Percentiles rank a stretch among this genome's conserved stretches.
Evolutionary conservation across 1,140 invertebrate genomes (phyloP).

Genomic region (Scaptomyza hsui): DNA sequence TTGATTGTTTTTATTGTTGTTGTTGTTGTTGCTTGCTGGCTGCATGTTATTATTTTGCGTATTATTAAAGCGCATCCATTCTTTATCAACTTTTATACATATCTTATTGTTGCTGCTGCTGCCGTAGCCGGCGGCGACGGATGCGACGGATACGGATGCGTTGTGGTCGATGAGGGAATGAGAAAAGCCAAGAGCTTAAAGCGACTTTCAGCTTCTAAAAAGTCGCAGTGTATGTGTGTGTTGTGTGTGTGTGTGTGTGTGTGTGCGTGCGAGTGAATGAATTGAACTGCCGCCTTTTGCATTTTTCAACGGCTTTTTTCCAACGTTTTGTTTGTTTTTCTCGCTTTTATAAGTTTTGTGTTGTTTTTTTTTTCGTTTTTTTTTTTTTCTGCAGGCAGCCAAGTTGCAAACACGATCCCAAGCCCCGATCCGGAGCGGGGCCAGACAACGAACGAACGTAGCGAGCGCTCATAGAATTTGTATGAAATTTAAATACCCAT

Average conservation of each 20-base stretch:
- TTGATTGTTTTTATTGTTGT: conserved; percentile 63
- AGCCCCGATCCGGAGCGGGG: conserved; percentile 5
- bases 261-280: conserved; percentile 52
- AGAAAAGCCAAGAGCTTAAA: conserved; percentile 50
- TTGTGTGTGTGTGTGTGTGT: conserved; percentile 4
- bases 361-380: conserved; percentile 4
- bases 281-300: conserved; percentile 67
- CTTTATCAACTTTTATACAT: conserved; percentile 67
- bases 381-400: conserved; percentile 36
- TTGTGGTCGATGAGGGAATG: conserved; percentile 26
- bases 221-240: conserved; percentile 6
- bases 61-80: conserved; percentile 76
- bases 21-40: conserved; percentile 39
- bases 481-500: conserved; percentile 83
- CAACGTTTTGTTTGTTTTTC: conserved; percentile 11
- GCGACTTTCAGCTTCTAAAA: conserved; percentile 55
- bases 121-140: conserved; percentile 36
- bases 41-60: conserved; percentile 76
- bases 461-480: conserved; percentile 71
- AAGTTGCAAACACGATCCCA: conserved; percentile 39
- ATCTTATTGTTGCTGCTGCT: conserved; percentile 48
- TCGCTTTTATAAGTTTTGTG: conserved; percentile 8
- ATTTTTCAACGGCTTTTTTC: conserved; percentile 60
- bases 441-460: conserved; percentile 42
- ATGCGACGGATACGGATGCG: conserved; percentile 59